phyloP scores from a whole-genome alignment of 2,113 vertebrate genomes.

The Pygoscelis adeliae region DNA sequence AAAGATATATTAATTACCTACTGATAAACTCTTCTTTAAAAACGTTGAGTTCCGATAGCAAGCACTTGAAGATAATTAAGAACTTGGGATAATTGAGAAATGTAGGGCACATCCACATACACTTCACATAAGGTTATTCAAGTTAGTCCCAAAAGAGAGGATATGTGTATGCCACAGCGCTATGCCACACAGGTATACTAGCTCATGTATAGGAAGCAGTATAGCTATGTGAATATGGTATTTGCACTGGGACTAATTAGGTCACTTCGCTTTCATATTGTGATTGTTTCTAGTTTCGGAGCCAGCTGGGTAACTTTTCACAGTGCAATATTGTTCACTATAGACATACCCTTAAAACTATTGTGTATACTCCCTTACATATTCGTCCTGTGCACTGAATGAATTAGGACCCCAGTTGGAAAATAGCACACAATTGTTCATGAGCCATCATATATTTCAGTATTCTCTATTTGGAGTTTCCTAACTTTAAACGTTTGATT shows the following conservation, averaged over 20 bases:
- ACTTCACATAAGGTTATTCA: constrained; percentile 37
- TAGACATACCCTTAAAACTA: neutral
- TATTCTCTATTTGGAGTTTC: neutral
- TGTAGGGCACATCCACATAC: constrained; percentile 37
- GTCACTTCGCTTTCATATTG: constrained; percentile 17
- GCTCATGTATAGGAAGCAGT: neutral
- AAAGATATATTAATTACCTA: constrained; percentile 61
- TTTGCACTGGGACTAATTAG: constrained; percentile 62
- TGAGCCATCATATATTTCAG: neutral
- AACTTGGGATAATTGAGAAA: constrained; percentile 55
- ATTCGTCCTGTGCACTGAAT: neutral
- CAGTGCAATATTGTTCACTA: neutral
- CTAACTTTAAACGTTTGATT: neutral
- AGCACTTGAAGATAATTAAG: constrained; percentile 60
- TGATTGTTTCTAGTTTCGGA: neutral
- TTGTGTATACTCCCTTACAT: neutral
- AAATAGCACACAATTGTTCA: neutral
- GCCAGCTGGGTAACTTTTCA: neutral
- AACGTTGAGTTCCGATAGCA: constrained; percentile 46
- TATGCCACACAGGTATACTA: neutral
- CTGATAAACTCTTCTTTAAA: constrained; percentile 56
- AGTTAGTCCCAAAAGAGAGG: constrained; percentile 27
- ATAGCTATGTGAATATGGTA: neutral
- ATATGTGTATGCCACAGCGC: neutral
- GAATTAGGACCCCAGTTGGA: neutral